These are phyloP conservation scores for Hydroisotoma schaefferi DNA, from an alignment of 2,888 invertebrate species.

Conservation along the genomic window DNA sequence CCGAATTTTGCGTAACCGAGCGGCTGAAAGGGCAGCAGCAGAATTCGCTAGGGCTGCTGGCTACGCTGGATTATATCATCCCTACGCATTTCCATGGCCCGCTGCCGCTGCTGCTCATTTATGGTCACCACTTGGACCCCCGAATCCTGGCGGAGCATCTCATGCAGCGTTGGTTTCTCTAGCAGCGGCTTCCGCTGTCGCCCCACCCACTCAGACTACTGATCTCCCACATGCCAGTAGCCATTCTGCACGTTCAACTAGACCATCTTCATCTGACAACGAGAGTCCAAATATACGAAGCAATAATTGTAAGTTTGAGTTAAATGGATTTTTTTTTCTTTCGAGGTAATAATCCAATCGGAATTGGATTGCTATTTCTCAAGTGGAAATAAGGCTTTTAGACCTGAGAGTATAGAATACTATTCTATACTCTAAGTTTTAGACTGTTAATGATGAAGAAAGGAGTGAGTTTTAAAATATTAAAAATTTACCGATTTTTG, in stretches of 20 bases:
- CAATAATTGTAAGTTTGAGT: constrained; percentile 38
- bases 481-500: too few species aligned
- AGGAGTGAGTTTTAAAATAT: too few species aligned
- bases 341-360: too few species aligned
- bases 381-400: too few species aligned
- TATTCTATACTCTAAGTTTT: too few species aligned
- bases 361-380: too few species aligned
- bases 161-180: constrained; percentile 40
- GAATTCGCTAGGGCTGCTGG: constrained; percentile 91
- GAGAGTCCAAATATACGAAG: constrained; percentile 46
- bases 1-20: constrained; percentile 89
- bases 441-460: too few species aligned
- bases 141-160: constrained; percentile 54
- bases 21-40: constrained; percentile 92
- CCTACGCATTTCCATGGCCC: constrained; percentile 59
- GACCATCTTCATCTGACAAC: constrained; percentile 46
- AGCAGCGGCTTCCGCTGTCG: constrained; percentile 39
- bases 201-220: constrained; percentile 52
- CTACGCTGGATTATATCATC: constrained; percentile 78
- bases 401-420: too few species aligned
- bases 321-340: not conserved
- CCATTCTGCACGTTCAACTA: constrained; percentile 46
- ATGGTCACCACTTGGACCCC: constrained; percentile 57
- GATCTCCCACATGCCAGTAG: constrained; percentile 50
- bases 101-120: constrained; percentile 52